phyloP scores from a whole-genome alignment of 2,797 vertebrate genomes.

The Melanotaenia maccullochi region DNA sequence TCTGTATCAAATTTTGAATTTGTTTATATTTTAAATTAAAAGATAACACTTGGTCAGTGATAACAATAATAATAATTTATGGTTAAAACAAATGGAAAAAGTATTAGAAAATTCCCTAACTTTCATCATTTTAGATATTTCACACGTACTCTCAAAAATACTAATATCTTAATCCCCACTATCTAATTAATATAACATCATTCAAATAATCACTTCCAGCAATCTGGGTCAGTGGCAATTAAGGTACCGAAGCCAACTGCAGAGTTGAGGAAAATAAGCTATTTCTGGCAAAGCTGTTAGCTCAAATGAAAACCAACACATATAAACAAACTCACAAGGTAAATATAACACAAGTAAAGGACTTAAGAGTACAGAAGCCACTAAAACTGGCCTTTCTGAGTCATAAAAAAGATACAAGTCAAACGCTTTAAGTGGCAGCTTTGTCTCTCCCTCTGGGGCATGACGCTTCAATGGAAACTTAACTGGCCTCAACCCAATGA shows the following conservation, averaged over 20 bases:
- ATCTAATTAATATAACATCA: background rate
- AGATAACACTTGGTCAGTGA: background rate
- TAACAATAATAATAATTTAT: background rate
- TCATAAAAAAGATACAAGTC: conserved; percentile 71
- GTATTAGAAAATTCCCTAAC: no score
- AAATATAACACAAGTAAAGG: background rate
- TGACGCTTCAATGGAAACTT: conserved; percentile 75
- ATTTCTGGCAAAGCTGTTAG: no score
- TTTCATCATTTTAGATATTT: no score
- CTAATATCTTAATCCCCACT: background rate
- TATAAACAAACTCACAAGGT: conserved; percentile 9
- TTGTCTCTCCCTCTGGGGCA: conserved; percentile 75
- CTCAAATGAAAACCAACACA: background rate
- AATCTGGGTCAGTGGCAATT: background rate
- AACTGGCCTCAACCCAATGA: conserved; percentile 79
- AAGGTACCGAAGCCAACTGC: background rate
- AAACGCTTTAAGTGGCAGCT: conserved; percentile 75
- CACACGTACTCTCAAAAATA: no score
- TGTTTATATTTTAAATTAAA: background rate
- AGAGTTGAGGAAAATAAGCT: background rate
- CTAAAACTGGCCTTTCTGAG: conserved; percentile 46
- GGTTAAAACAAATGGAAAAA: no score
- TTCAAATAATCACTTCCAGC: background rate
- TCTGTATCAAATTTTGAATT: background rate
- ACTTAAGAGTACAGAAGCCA: conserved; percentile 17